Conservation (phyloP, 1,140 invertebrate genomes). For the Littorina saxatilis region DNA sequence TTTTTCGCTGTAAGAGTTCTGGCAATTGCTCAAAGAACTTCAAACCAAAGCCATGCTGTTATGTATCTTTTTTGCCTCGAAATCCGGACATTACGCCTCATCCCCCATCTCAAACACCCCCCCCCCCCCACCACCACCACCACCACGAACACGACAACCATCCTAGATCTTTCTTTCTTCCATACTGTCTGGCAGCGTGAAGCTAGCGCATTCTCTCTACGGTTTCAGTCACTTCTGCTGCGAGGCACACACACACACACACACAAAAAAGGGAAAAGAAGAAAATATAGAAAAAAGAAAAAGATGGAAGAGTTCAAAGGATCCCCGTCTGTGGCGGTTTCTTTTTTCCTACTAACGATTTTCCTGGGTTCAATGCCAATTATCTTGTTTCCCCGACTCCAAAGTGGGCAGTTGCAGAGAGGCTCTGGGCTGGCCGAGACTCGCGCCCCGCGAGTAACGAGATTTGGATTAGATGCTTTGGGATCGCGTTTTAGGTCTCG, state of each 20-base stretch:
- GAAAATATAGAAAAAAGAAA: no score
- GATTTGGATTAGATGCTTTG: no score
- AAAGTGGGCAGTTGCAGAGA: constrained; percentile 16
- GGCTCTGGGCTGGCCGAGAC: background rate
- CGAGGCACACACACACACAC: no score
- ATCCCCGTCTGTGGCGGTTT: background rate
- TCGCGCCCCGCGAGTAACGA: no score
- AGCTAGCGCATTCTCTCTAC: background rate
- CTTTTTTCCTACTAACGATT: constrained; percentile 13
- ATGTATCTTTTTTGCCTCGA: no score
- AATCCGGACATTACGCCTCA: no score
- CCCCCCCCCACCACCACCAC: background rate
- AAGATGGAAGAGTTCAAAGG: constrained; percentile 19
- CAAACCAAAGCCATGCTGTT: no score
- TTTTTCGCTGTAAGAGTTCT: no score
- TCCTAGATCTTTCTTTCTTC: background rate
- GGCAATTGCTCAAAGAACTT: no score
- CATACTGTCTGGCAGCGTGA: background rate
- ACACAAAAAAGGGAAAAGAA: no score
- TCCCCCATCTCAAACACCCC: no score
- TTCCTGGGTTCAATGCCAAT: constrained; percentile 30
- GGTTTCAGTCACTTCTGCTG: background rate
- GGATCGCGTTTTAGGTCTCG: no score
- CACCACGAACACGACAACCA: background rate
- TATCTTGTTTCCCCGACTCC: constrained; percentile 20